Percentiles rank a stretch among this genome's conserved stretches.
phyloP scores from a whole-genome alignment of 92 coral and sea anemone species.

The Pocillopora meandrina region DNA sequence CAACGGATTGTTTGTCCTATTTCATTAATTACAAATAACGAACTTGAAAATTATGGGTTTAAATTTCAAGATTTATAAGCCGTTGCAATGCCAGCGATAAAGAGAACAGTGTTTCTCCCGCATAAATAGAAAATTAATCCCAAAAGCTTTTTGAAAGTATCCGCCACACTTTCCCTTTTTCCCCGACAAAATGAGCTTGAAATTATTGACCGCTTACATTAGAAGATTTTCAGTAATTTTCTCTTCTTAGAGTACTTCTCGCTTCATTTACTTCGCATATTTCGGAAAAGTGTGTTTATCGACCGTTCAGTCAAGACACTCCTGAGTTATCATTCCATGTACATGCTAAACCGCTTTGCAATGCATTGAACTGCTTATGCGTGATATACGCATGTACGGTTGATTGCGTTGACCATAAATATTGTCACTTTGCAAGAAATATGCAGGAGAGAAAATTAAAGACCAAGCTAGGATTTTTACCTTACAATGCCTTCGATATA shows the following conservation, averaged over 20 bases:
- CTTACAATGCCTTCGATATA: no score
- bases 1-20: no score
- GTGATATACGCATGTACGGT: not conserved
- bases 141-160: no score
- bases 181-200: no score
- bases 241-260: not conserved
- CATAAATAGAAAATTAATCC: no score
- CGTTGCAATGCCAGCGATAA: no score
- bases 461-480: not conserved
- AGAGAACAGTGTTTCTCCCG: no score
- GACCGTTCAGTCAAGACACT: constrained; percentile 16
- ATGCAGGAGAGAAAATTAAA: not conserved
- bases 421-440: not conserved
- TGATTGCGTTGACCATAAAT: constrained; percentile 1
- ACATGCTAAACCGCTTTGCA: constrained; percentile 7
- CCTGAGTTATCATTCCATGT: not conserved
- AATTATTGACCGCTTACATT: not conserved
- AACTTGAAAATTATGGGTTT: no score
- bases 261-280: constrained; percentile 1
- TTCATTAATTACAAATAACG: no score
- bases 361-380: not conserved
- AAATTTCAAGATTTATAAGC: no score
- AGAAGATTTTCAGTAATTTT: not conserved
- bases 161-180: no score
- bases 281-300: not conserved